Evolutionary conservation across 2,113 vertebrate genomes (phyloP).

Genomic region (Psammodynastes pulverulentus): DNA sequence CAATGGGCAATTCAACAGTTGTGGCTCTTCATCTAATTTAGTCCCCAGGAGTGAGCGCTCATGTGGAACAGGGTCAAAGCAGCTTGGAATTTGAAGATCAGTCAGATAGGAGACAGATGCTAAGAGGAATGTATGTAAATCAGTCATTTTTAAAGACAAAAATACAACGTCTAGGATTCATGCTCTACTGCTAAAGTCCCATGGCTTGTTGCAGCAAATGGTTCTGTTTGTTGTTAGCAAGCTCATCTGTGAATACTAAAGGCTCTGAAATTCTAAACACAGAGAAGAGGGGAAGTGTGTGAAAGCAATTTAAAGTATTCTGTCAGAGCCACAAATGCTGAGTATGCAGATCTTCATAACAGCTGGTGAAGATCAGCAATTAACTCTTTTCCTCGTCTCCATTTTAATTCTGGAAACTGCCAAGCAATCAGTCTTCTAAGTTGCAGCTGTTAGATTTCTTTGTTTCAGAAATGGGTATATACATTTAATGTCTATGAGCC

Average conservation of each 20-base stretch:
- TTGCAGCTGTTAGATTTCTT: conserved; percentile 2
- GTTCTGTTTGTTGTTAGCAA: not conserved
- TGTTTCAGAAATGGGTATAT: not conserved
- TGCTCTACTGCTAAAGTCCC: accelerated
- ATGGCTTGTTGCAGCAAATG: not conserved
- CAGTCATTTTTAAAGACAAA: not conserved
- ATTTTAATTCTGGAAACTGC: not conserved
- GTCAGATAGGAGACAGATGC: conserved; percentile 17
- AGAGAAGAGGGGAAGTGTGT: not conserved
- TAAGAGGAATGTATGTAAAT: not conserved
- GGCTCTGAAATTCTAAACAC: not conserved
- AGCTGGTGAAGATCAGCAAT: not conserved
- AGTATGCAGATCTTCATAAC: not conserved
- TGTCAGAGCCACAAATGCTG: not conserved
- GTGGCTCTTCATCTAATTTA: not conserved
- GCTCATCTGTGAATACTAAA: not conserved
- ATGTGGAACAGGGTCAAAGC: conserved; percentile 4
- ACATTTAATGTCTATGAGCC: not conserved
- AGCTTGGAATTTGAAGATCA: conserved; percentile 6
- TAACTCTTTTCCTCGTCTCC: not conserved
- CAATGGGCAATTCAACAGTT: conserved; percentile 52
- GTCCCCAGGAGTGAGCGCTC: conserved; percentile 6
- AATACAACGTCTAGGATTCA: accelerated
- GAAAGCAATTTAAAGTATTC: not conserved
- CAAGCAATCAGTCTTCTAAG: not conserved